Base-by-base conservation (phyloP, 1,140 invertebrate species). In the Euura saliciscinereae region DNA sequence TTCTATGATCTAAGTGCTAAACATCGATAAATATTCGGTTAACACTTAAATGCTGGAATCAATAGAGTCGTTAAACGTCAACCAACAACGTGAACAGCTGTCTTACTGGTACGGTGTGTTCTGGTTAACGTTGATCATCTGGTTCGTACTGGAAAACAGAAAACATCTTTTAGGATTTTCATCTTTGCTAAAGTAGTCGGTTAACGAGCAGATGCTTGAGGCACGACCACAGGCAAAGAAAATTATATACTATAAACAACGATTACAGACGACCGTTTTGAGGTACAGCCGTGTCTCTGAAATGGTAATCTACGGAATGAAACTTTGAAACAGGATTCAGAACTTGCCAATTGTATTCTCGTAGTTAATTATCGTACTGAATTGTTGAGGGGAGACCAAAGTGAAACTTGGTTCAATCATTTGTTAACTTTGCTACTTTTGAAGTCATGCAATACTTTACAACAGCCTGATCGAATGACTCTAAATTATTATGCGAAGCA, bases 71-170 rank as follows among this genome's bases (percentile, higher is more conserved):
- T 11, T 51, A 7, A 11, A 51, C 46, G 11, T 3, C 13, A 59
- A 59, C 51, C 2, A 59, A 8, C 51, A 59, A 59, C 66, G 10
- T 67, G 66, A 42, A 67, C 28, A 28, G 5, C 7, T 46, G 13
- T 10, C 72, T 82, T 76, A 89, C 74, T 90, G 88, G 81, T 94
- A 94, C 11, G 92, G 91, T 44, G 93, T 94, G 71, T 92, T 90
- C 45, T 92, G 92, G 82, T 92, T 94, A 11, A 95, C 93, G 84
- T 93, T 94, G 75, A 94, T 94, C 92, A 94, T 94, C 85, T 94
- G 93, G 75, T 91, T 92, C 72, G 91, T 93, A 82, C 93, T 94
- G 89, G 73, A 91, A 92, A 74, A 78, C 13, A 59, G 10, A 59
- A 28, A 28, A 28, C 0, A 28, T 28, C 1, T 2, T 59, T 11